Evolutionary conservation across 2,797 vertebrate species (phyloP).

Genomic region (Nyctibius grandis): DNA sequence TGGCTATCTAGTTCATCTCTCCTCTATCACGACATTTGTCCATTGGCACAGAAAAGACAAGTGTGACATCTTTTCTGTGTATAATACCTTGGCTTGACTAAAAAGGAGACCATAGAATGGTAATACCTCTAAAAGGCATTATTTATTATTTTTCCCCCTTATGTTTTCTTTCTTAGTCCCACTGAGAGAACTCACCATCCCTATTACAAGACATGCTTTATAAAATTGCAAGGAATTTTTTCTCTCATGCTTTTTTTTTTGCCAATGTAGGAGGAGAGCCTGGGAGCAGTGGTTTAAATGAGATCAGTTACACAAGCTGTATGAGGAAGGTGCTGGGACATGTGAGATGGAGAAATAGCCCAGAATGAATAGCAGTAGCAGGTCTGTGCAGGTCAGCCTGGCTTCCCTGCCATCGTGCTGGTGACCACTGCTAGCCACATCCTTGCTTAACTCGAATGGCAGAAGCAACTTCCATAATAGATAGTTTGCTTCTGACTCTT

Average conservation of each 20-base stretch:
- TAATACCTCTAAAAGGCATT: background rate
- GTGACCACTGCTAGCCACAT: background rate
- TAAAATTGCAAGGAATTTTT: background rate
- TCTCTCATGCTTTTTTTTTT: background rate
- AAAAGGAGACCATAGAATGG: background rate
- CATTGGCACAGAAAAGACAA: background rate
- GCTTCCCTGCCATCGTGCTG: background rate
- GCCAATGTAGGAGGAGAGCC: background rate
- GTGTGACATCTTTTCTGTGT: background rate
- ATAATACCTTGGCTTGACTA: background rate
- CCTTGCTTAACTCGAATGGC: background rate
- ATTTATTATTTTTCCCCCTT: background rate
- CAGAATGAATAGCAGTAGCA: background rate
- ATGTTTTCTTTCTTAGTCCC: background rate
- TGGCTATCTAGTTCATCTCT: background rate
- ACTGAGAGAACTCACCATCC: background rate
- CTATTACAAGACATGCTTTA: background rate
- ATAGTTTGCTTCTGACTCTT: background rate
- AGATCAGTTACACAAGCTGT: background rate
- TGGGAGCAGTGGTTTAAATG: background rate
- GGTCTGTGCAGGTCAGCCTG: background rate
- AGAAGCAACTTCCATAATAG: background rate
- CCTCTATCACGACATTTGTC: background rate
- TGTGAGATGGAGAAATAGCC: background rate
- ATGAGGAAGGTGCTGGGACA: background rate